Conservation (phyloP, 2,888 invertebrate species). For the Epinotia nisella region DNA sequence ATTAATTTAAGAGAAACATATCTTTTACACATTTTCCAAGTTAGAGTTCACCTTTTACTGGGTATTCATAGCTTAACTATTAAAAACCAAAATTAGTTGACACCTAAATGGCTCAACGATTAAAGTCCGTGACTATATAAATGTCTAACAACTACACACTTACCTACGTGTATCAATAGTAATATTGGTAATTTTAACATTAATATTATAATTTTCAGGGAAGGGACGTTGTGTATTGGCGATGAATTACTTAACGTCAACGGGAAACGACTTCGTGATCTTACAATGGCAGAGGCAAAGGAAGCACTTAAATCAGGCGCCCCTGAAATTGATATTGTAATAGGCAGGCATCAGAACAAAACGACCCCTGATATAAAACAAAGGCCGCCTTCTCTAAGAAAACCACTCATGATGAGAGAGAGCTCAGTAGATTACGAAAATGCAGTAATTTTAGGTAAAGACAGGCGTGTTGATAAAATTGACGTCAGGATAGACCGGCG, state of each 20-base stretch:
- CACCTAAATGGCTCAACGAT: no score
- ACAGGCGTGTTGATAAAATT: slow-evolving; percentile 76
- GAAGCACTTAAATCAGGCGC: slow-evolving; percentile 86
- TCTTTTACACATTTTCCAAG: no score
- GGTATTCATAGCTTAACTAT: no score
- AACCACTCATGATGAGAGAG: slow-evolving; percentile 82
- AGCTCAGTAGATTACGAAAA: slow-evolving; percentile 90
- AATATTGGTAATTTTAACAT: background rate
- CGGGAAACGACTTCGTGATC: slow-evolving; percentile 87
- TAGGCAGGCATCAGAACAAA: slow-evolving; percentile 82
- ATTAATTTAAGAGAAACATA: no score
- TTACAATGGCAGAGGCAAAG: slow-evolving; percentile 87
- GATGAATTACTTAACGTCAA: slow-evolving; percentile 90
- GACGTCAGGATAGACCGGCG: slow-evolving; percentile 89
- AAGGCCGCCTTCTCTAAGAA: slow-evolving; percentile 62
- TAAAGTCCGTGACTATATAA: no score
- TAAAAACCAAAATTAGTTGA: no score
- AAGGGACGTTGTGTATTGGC: slow-evolving; percentile 87
- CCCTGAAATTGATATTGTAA: slow-evolving; percentile 87
- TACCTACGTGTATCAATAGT: no score
- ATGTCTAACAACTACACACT: no score
- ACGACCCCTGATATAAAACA: slow-evolving; percentile 56
- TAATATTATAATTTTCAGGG: slow-evolving; percentile 70
- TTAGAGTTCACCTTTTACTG: no score
- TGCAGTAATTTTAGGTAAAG: slow-evolving; percentile 82